phyloP scores from a whole-genome alignment of 2,113 vertebrate genomes.

The Amia ocellicauda region DNA sequence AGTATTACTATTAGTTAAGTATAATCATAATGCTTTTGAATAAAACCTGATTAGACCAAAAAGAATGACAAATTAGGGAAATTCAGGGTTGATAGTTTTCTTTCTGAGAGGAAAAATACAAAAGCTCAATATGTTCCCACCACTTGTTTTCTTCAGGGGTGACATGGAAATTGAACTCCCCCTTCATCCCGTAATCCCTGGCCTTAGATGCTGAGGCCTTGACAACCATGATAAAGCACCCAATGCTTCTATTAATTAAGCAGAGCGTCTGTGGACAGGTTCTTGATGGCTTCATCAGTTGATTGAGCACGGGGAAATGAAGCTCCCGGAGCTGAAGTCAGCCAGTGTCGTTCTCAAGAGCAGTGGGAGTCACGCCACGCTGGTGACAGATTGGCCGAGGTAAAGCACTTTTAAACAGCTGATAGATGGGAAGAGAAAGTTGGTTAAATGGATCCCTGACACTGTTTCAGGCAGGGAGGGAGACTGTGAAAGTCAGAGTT shows the following conservation, averaged over 20 bases:
- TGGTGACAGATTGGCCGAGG: constrained; percentile 41
- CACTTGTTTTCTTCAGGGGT: background rate
- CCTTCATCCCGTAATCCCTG: background rate
- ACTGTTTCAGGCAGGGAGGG: constrained; percentile 22
- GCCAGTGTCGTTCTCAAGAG: constrained; percentile 44
- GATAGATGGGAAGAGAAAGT: constrained; percentile 47
- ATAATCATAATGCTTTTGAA: too few relatives aligned
- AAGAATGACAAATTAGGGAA: too few relatives aligned
- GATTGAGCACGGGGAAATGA: constrained; percentile 15
- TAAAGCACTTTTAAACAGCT: constrained; percentile 38
- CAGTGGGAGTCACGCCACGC: constrained; percentile 30
- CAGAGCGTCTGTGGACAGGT: constrained; percentile 37
- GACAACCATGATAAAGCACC: constrained; percentile 13
- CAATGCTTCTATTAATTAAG: constrained; percentile 10
- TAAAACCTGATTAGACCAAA: too few relatives aligned
- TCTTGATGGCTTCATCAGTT: constrained; percentile 47
- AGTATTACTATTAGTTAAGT: too few relatives aligned
- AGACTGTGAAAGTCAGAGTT: constrained; percentile 28
- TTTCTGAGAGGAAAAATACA: too few relatives aligned
- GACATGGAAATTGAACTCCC: background rate
- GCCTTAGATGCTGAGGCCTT: constrained; percentile 6
- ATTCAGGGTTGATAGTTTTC: too few relatives aligned
- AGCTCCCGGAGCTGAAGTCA: constrained; percentile 30
- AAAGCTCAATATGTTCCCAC: too few relatives aligned
- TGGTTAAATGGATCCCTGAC: constrained; percentile 38